Conservation (phyloP, 1,140 invertebrate species). For the Caenorhabditis briggsae region DNA sequence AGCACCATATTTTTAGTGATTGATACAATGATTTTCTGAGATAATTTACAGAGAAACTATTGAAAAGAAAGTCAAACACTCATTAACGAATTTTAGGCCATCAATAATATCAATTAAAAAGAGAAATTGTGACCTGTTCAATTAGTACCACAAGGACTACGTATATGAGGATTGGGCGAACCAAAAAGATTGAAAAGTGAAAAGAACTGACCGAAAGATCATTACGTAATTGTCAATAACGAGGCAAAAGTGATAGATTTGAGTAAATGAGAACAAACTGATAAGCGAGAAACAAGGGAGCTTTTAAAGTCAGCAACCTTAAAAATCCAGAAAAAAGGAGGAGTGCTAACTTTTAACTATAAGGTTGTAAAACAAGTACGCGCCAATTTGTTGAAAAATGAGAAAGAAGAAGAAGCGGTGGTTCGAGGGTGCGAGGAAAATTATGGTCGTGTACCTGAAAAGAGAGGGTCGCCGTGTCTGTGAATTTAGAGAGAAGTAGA, state of each 20-base stretch:
- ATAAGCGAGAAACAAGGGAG: slow-evolving; percentile 2
- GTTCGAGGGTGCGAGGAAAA: neutral
- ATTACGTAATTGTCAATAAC: slow-evolving; percentile 43
- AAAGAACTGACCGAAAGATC: slow-evolving; percentile 32
- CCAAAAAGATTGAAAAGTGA: slow-evolving; percentile 14
- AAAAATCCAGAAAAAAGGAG: neutral
- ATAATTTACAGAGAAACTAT: too few relatives aligned
- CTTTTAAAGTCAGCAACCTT: slow-evolving; percentile 7
- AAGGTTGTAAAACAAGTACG: slow-evolving; percentile 10
- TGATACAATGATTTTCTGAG: too few relatives aligned
- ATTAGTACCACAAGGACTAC: too few relatives aligned
- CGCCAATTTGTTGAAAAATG: slow-evolving; percentile 41
- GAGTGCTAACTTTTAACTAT: neutral
- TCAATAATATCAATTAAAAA: too few relatives aligned
- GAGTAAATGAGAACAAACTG: neutral
- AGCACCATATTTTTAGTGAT: too few relatives aligned
- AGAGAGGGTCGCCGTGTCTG: slow-evolving; percentile 21
- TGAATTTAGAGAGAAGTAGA: slow-evolving; percentile 27
- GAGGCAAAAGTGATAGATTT: slow-evolving; percentile 7
- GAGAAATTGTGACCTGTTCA: too few relatives aligned
- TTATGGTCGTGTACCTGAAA: slow-evolving; percentile 49
- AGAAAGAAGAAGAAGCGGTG: neutral
- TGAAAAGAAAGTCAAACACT: too few relatives aligned
- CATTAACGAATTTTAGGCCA: too few relatives aligned
- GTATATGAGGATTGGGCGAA: neutral